Base-by-base conservation (phyloP, 2,888 invertebrate species). In the Chorisops tibialis region DNA sequence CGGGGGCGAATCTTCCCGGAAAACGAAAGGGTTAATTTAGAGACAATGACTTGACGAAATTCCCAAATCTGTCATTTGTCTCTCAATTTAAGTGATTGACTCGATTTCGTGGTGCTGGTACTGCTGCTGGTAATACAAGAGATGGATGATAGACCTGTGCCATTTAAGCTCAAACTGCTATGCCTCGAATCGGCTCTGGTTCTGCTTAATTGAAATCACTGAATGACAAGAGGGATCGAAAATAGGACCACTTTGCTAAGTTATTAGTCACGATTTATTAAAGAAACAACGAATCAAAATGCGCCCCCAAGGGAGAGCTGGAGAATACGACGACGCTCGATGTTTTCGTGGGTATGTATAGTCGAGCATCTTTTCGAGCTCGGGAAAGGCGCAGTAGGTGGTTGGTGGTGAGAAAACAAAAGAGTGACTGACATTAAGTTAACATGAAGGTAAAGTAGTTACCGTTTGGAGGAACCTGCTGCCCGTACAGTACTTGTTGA, bases 11-110 rank as follows among this genome's bases (percentile, higher is more conserved):
- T 19, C 38, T 50, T 39, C 48, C 47, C 5, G 16, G 18, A 59
- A 59, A 48, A 50, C 41, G 37, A 61, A 61, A 61, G 61, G 61
- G 61, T 51, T 61, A 68, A 70, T 70, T 68, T 68, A 66, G 66
- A 67, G 67, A 71, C 68, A 70, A 71, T 76, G 76, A 76, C 75
- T 76, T 75, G 75, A 72, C 74, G 73, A 74, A 76, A 75, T 69
- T 65, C 67, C 35, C 70, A 73, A 73, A 74, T 75, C 72, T 75
- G 75, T 75, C 75, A 75, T 73, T 75, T 68, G 66, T 65, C 63
- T 65, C 61, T 61, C 61, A 63, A 65, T 59, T 63, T 56, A 35
- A 47, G 38, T 54, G 65, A 65, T 63, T 65, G 63, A 63, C 65
- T 65, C 49, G 7, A 30, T 30, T 60, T 50, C 18, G 22, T 49